Conservation (phyloP, 2,797 vertebrate species). For the Coracias cyanogaster region DNA sequence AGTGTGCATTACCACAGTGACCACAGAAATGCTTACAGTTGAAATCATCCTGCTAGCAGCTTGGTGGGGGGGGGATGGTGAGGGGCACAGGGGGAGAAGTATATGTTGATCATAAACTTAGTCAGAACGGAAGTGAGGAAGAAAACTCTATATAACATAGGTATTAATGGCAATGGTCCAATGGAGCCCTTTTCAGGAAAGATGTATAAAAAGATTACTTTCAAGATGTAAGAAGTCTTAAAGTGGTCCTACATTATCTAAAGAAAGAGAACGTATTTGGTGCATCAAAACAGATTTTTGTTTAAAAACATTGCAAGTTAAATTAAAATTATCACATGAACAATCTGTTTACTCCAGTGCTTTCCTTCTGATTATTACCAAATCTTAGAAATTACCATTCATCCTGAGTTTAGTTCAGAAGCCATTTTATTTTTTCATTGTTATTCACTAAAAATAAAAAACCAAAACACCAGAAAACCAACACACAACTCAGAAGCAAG, state of each 20-base stretch:
- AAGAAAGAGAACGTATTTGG: neutral
- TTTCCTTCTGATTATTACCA: neutral
- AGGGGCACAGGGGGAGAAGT: rapidly evolving
- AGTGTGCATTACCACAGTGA: too few species aligned
- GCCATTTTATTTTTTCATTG: neutral
- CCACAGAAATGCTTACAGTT: too few species aligned
- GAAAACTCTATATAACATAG: neutral
- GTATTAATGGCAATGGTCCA: neutral
- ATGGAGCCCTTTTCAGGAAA: neutral
- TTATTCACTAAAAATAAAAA: neutral
- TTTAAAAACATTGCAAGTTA: neutral
- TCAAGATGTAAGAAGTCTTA: rapidly evolving
- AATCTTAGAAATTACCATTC: neutral
- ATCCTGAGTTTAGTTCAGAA: neutral
- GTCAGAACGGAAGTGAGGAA: neutral
- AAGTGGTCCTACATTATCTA: neutral
- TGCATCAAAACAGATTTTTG: neutral
- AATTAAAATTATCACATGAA: neutral
- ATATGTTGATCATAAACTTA: neutral
- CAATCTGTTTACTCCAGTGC: neutral
- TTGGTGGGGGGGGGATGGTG: neutral
- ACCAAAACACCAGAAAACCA: neutral
- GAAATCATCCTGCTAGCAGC: too few species aligned
- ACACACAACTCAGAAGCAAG: neutral
- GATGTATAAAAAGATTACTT: neutral